Conservation (phyloP, 2,113 vertebrate species). For the Eublepharis macularius region DNA sequence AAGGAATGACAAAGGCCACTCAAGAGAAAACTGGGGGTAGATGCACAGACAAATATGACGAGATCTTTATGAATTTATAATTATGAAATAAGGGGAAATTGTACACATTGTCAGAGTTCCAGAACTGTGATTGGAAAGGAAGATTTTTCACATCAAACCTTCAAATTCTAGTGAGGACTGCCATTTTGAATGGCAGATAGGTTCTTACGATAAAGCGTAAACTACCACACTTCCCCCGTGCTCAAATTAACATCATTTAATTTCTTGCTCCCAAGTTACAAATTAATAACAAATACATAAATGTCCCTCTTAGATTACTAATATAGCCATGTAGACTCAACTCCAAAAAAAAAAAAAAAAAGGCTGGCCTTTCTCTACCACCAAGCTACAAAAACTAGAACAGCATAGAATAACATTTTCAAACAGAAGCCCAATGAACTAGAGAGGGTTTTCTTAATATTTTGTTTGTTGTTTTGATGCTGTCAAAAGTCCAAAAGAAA, state of each 20-base stretch:
- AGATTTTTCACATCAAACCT: not conserved
- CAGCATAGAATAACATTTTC: slow-evolving; percentile 13
- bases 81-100: not conserved
- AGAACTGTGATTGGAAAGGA: not conserved
- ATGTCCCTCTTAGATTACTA: not conserved
- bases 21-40: not conserved
- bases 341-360: not conserved
- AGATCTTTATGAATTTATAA: not conserved
- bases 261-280: slow-evolving; percentile 1
- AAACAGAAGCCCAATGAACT: not conserved
- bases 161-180: not conserved
- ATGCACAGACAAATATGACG: not conserved
- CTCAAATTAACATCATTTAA: not conserved
- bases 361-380: slow-evolving; percentile 17
- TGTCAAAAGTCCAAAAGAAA: not conserved
- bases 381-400: not conserved
- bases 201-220: not conserved
- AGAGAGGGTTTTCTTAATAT: not conserved
- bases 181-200: not conserved
- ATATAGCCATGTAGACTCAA: slow-evolving; percentile 12
- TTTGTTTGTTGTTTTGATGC: not conserved
- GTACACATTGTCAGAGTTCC: not conserved
- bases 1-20: not conserved
- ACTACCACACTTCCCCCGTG: not conserved
- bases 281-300: not conserved